Evolutionary conservation across 1,140 invertebrate genomes (phyloP).

Genomic region (Aphaenogaster ashmeadi): DNA sequence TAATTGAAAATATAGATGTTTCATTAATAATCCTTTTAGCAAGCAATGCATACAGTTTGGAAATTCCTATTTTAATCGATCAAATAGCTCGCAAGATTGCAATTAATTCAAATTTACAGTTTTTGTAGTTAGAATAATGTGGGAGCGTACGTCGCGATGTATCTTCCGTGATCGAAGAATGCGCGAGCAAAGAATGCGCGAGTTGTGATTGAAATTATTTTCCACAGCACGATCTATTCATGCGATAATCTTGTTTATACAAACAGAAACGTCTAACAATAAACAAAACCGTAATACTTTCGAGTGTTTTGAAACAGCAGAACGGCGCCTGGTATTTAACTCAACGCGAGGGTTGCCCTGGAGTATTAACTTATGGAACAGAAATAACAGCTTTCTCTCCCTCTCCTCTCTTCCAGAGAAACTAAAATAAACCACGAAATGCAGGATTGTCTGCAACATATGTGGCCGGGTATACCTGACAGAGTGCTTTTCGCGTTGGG

Average conservation of each 20-base stretch:
- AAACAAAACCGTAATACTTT: constrained; percentile 74
- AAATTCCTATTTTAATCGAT: background rate
- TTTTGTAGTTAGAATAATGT: background rate
- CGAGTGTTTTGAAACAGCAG: constrained; percentile 31
- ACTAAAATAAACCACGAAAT: constrained; percentile 78
- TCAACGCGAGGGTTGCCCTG: constrained; percentile 27
- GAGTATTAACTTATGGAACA: constrained; percentile 79
- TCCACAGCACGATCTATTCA: background rate
- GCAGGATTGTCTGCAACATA: constrained; percentile 66
- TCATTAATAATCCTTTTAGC: constrained; percentile 4
- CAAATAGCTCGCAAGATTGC: background rate
- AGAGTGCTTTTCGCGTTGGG: constrained; percentile 47
- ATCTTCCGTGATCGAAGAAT: background rate
- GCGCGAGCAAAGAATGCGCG: background rate
- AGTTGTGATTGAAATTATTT: constrained; percentile 23
- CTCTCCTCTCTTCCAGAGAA: constrained; percentile 49
- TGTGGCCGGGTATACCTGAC: constrained; percentile 53
- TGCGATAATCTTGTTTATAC: constrained; percentile 45
- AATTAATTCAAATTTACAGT: constrained; percentile 4
- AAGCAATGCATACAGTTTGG: background rate
- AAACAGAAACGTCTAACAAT: constrained; percentile 57
- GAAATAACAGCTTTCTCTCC: constrained; percentile 76
- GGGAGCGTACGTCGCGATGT: background rate
- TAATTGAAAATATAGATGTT: constrained; percentile 16
- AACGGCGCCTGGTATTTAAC: constrained; percentile 32